phyloP scores from a whole-genome alignment of 2,888 invertebrate species.

The Halocaridina rubra region DNA sequence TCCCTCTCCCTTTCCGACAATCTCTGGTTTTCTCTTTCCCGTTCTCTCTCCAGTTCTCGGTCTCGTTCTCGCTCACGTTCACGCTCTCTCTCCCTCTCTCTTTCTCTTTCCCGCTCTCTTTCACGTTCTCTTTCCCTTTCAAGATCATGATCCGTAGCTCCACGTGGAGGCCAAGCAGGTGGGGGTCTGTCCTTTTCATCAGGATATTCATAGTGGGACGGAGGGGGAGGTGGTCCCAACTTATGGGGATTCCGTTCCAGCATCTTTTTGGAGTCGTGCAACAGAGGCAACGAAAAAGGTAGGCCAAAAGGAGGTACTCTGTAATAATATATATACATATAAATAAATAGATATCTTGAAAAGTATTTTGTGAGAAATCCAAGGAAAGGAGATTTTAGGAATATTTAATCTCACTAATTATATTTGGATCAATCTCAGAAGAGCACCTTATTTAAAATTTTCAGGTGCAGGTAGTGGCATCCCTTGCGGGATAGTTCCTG shows the following conservation, averaged over 20 bases:
- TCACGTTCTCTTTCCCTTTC: constrained; percentile 58
- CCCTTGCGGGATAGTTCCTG: too few species aligned
- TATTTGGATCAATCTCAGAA: too few species aligned
- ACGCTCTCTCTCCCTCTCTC: constrained; percentile 44
- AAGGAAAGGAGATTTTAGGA: too few species aligned
- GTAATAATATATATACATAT: too few species aligned
- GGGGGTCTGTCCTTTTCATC: constrained; percentile 54
- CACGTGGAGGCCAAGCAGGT: constrained; percentile 52
- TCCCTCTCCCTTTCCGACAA: constrained; percentile 45
- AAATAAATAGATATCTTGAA: too few species aligned
- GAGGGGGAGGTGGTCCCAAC: constrained; percentile 42
- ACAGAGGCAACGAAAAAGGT: constrained; percentile 57
- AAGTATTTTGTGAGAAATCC: too few species aligned
- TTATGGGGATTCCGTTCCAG: constrained; percentile 55
- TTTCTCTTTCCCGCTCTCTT: constrained; percentile 47
- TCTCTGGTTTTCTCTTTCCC: constrained; percentile 46
- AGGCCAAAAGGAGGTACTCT: constrained; percentile 61
- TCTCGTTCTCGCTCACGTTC: constrained; percentile 38
- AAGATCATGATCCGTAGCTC: constrained; percentile 42
- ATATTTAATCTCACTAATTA: too few species aligned
- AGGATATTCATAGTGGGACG: constrained; percentile 51
- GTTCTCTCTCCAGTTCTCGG: constrained; percentile 35
- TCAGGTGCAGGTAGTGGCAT: too few species aligned
- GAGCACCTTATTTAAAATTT: too few species aligned
- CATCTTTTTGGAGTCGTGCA: constrained; percentile 61